Percentiles rank a stretch among this genome's conserved stretches.
phyloP scores from a whole-genome alignment of 1,140 invertebrate genomes.

The Eumaeus atala region DNA sequence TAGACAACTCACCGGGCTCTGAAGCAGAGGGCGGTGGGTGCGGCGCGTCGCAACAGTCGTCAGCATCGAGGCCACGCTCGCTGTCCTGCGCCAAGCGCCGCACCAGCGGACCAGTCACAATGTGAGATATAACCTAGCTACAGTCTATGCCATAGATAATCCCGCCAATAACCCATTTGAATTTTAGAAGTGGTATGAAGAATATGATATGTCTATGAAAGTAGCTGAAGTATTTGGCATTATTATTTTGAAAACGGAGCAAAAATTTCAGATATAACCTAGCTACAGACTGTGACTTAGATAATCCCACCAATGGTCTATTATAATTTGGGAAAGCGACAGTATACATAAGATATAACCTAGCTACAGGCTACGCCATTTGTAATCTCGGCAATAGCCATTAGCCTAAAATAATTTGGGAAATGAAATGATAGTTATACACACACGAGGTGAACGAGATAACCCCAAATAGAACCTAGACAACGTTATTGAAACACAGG shows the following conservation, averaged over 20 bases:
- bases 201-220: too few species aligned
- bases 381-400: too few species aligned
- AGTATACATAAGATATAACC: not conserved
- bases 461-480: constrained; percentile 31
- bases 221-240: too few species aligned
- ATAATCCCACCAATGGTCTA: constrained; percentile 39
- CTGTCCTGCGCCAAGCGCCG: constrained; percentile 78
- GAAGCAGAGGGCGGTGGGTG: constrained; percentile 63
- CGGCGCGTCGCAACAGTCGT: constrained; percentile 76
- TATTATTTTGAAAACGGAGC: too few species aligned
- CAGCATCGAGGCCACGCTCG: constrained; percentile 77
- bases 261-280: constrained; percentile 64
- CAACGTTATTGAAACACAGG: constrained; percentile 13
- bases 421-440: too few species aligned
- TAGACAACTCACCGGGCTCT: constrained; percentile 48
- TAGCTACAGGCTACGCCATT: too few species aligned
- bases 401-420: too few species aligned
- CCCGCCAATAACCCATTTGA: constrained; percentile 37
- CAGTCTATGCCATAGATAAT: constrained; percentile 41
- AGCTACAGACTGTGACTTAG: constrained; percentile 55
- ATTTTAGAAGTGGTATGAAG: too few species aligned
- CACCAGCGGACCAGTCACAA: constrained; percentile 72
- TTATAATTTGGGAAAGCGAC: not conserved
- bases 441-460: constrained; percentile 3
- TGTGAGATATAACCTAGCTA: constrained; percentile 70